Evolutionary conservation across 1,140 invertebrate species (phyloP).

Genomic region (Meloidogyne hapla): DNA sequence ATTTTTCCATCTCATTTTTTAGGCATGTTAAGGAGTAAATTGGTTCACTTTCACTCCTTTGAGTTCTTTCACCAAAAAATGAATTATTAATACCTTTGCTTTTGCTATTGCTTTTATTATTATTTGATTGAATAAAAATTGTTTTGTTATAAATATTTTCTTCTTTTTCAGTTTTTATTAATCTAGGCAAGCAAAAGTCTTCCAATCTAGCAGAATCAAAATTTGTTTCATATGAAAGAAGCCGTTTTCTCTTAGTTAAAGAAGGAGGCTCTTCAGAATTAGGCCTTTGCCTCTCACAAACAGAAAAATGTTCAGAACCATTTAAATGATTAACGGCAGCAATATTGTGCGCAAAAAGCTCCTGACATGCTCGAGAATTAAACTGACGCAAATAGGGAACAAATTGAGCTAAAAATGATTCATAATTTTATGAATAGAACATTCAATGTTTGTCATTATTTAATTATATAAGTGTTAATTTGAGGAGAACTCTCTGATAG

Average conservation of each 20-base stretch:
- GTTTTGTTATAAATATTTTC: too few relatives aligned
- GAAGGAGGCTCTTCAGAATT: background rate
- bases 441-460: too few relatives aligned
- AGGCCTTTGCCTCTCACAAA: background rate
- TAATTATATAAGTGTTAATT: too few relatives aligned
- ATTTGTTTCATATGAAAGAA: too few relatives aligned
- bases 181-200: conserved; percentile 12
- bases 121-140: too few relatives aligned
- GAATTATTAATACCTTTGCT: background rate
- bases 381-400: conserved; percentile 70
- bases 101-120: background rate
- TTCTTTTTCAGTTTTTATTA: conserved; percentile 28
- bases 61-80: background rate
- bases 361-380: conserved; percentile 75
- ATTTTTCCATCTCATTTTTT: background rate
- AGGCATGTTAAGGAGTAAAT: background rate
- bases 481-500: too few relatives aligned
- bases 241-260: background rate
- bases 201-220: background rate
- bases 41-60: background rate
- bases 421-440: too few relatives aligned
- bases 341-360: conserved; percentile 70
- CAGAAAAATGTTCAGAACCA: background rate
- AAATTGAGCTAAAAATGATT: conserved; percentile 16
- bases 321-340: conserved; percentile 15